Evolutionary conservation across 2,888 invertebrate genomes (phyloP), one percentile per base, ranked within the genome.

Genomic region (Diarsia rubi): DNA sequence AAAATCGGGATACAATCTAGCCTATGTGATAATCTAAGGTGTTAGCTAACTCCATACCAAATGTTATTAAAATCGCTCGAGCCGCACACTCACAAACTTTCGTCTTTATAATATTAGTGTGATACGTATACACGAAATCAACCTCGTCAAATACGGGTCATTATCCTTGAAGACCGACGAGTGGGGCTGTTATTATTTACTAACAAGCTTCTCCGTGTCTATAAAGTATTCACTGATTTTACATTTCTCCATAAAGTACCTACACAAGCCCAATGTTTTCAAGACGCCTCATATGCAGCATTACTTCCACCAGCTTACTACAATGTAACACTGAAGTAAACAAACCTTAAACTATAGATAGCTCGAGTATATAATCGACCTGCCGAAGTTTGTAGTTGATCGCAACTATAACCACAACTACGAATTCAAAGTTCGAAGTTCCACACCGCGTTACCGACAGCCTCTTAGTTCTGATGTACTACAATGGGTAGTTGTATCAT

Each of bases 371-470:
- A 79, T 59, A 75, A 75, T 81, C 81, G 75, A 81, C 57, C 37
- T 21, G 1, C 16, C 31, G 0, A 82, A 82, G 70, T 82, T 80
- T 45, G 62, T 62, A 79, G 69, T 77, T 70, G 68, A 82, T 77
- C 67, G 31, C 47, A 27, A 81, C 59, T 65, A 37, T 47, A 49
- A 68, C 67, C 59, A 27, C 57, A 19, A 19, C 59, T 77, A 77
- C 64, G 65, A 80, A 71, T 82, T 77, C 70, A 14, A 82, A 77
- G 82, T 65, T 65, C 49, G 27, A 60, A 82, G 80, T 70, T 81
- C 47, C n/a, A 31, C 21, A 71, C 71, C 78, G 59, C 82, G 24
- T 45, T 65, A 77, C 77, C 59, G 64, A 82, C 67, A 37, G 82
- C 37, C 59, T 67, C 78, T 82, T 60, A 78, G 67, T 78, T 71